Evolutionary conservation across 2,113 vertebrate genomes (phyloP).

Genomic region (Irena cyanogastra): DNA sequence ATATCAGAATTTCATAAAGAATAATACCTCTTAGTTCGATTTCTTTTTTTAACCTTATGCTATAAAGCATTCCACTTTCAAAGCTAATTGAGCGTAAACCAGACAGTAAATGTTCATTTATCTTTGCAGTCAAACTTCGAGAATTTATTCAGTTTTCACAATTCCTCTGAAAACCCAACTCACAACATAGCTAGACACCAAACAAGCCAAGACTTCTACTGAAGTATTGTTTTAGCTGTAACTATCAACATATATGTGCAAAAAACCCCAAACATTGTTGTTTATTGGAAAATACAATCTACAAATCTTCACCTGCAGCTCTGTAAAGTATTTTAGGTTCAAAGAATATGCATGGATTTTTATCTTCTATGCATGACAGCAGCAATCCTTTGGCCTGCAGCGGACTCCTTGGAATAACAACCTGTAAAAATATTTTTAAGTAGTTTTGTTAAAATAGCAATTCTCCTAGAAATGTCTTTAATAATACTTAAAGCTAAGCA

Average conservation of each 20-base stretch:
- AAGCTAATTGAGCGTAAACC: neutral
- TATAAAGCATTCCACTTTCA: neutral
- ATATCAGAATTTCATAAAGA: neutral
- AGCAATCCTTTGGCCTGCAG: slow-evolving; percentile 94
- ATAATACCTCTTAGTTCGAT: neutral
- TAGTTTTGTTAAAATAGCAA: neutral
- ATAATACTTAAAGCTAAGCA: neutral
- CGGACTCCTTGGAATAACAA: slow-evolving; percentile 93
- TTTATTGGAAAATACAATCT: neutral
- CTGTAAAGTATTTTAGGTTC: slow-evolving; percentile 99
- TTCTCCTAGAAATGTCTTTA: neutral
- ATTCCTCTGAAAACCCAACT: neutral
- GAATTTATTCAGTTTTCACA: neutral
- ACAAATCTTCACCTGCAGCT: slow-evolving; percentile 87
- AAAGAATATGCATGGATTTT: slow-evolving; percentile 98
- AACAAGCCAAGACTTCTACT: neutral
- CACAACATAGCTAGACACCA: neutral
- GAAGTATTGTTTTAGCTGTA: neutral
- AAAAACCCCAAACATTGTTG: neutral
- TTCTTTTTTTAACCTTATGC: neutral
- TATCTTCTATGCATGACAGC: slow-evolving; percentile 91
- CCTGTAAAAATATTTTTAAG: slow-evolving; percentile 68
- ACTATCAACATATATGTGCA: neutral
- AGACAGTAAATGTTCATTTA: neutral
- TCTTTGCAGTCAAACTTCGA: neutral